Evolutionary conservation across 2,113 vertebrate genomes (phyloP).

Genomic region (Clarias gariepinus): DNA sequence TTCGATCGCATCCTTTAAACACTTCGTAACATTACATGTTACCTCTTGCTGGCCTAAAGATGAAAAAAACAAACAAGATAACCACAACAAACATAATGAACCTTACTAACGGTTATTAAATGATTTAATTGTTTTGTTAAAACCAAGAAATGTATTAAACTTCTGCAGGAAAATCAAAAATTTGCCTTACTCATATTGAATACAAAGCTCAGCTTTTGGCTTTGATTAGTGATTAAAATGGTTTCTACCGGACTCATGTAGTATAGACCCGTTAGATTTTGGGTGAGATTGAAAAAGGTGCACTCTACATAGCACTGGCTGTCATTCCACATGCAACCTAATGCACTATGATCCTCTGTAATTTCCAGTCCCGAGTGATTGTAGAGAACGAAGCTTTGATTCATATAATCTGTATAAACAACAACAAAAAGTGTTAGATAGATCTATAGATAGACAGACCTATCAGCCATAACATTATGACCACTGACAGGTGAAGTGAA

Average conservation of each 20-base stretch:
- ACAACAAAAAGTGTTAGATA: not conserved
- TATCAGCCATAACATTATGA: not conserved
- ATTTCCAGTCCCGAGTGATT: accelerated
- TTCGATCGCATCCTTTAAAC: accelerated
- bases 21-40: conserved; percentile 30
- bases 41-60: not conserved
- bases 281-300: not conserved
- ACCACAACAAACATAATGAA: not conserved
- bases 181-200: conserved; percentile 14
- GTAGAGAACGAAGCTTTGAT: not conserved
- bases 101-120: not conserved
- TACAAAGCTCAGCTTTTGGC: not conserved
- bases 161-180: not conserved
- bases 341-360: accelerated
- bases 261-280: accelerated
- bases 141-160: not conserved
- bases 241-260: not conserved
- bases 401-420: not conserved
- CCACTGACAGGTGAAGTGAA: too few relatives aligned
- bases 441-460: not conserved
- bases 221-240: accelerated
- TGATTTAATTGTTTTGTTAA: not conserved
- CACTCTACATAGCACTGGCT: conserved; percentile 26
- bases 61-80: not conserved
- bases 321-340: accelerated